These are phyloP conservation scores for Petrocephalus sullivani DNA, from an alignment of 2,797 vertebrate genomes.

Conservation along the genomic window DNA sequence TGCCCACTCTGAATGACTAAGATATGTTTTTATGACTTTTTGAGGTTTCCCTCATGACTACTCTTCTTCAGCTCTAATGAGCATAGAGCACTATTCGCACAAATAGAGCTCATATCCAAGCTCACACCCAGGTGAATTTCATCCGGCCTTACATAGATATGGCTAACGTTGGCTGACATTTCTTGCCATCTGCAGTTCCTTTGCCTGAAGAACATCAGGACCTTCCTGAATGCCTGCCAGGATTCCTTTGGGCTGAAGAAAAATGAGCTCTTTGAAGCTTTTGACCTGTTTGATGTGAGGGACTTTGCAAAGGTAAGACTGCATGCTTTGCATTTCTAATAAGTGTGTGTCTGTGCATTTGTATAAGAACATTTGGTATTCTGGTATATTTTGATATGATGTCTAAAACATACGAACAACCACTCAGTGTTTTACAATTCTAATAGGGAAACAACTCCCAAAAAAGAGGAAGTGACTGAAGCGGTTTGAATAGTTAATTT, in stretches of 20 bases:
- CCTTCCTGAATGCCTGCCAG: conserved; percentile 71
- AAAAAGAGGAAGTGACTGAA: neutral
- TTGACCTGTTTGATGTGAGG: conserved; percentile 84
- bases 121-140: neutral
- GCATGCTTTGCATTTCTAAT: neutral
- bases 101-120: neutral
- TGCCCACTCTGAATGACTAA: neutral
- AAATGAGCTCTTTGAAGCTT: conserved; percentile 81
- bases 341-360: neutral
- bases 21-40: neutral
- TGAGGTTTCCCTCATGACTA: neutral
- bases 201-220: conserved; percentile 87
- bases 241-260: conserved; percentile 75
- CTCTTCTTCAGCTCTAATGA: neutral
- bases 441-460: neutral
- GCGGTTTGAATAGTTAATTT: neutral
- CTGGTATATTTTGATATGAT: neutral
- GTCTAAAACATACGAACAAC: neutral
- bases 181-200: conserved; percentile 65
- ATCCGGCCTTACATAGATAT: neutral
- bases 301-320: conserved; percentile 79
- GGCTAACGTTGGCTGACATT: neutral
- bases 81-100: neutral
- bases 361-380: neutral
- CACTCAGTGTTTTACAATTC: neutral